Evolutionary conservation across 1,140 invertebrate species (phyloP).

Genomic region (Cyclargus thomasi): DNA sequence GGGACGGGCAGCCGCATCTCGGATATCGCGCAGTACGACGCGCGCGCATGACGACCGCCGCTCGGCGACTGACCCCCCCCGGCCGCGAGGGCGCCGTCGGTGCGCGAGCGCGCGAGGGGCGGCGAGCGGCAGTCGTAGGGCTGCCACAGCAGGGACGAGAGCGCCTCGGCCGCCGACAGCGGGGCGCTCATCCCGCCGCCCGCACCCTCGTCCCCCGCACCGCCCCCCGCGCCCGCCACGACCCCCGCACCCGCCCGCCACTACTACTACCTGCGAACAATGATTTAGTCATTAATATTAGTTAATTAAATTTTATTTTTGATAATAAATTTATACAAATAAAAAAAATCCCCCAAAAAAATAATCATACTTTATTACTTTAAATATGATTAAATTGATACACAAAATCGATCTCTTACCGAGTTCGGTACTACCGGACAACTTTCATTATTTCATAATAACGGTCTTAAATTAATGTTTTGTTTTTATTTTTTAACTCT

Average conservation of each 20-base stretch:
- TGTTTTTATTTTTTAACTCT: background rate
- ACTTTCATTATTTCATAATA: background rate
- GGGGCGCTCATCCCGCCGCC: conserved; percentile 66
- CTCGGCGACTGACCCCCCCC: conserved; percentile 54
- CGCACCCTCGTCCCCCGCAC: conserved; percentile 26
- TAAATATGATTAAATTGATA: no score
- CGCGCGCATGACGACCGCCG: conserved; percentile 69
- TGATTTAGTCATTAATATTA: background rate
- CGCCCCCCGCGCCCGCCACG: conserved; percentile 42
- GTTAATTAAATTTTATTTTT: background rate
- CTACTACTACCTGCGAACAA: conserved; percentile 39
- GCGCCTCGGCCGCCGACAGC: conserved; percentile 70
- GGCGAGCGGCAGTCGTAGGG: conserved; percentile 72
- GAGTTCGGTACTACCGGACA: no score
- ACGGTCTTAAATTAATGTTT: background rate
- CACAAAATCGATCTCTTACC: background rate
- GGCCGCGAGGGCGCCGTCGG: conserved; percentile 52
- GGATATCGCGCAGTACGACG: conserved; percentile 54
- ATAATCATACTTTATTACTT: no score
- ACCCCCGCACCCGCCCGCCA: conserved; percentile 48
- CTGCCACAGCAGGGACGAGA: conserved; percentile 71
- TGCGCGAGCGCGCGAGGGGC: conserved; percentile 58
- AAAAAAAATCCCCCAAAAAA: no score
- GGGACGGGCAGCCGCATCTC: conserved; percentile 73
- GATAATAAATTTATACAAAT: no score